Evolutionary conservation across 2,797 vertebrate genomes (phyloP).

Genomic region (Gobionotothen gibberifrons): DNA sequence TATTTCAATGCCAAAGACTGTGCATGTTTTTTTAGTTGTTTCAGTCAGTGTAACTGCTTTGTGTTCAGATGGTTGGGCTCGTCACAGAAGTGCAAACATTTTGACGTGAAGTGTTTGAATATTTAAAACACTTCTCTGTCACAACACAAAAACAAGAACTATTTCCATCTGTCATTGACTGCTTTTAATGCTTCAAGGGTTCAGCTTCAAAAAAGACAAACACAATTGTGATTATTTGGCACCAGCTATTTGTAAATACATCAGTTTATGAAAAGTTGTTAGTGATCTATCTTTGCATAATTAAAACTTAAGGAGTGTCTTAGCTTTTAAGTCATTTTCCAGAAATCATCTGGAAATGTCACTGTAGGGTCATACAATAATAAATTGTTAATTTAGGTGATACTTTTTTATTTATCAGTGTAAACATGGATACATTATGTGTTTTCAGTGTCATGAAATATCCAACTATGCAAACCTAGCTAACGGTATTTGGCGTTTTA

Average conservation of each 20-base stretch:
- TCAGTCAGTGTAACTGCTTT: not conserved
- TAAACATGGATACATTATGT: not conserved
- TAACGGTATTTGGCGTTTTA: not conserved
- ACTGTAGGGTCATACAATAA: not conserved
- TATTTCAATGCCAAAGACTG: not conserved
- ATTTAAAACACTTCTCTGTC: slow-evolving; percentile 5
- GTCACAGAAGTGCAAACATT: not conserved
- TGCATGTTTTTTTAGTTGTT: slow-evolving; percentile 6
- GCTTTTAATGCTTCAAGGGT: not conserved
- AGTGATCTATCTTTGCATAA: not conserved
- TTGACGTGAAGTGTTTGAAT: not conserved
- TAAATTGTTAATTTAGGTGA: not conserved
- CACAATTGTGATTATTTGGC: slow-evolving; percentile 1
- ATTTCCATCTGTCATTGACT: slow-evolving; percentile 4
- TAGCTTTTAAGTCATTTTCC: not conserved
- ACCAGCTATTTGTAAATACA: slow-evolving; percentile 29
- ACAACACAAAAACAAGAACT: slow-evolving; percentile 11
- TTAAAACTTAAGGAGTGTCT: not conserved
- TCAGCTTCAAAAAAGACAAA: not conserved
- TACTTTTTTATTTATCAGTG: not conserved
- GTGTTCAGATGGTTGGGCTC: not conserved
- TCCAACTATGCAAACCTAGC: not conserved
- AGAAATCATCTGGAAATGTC: not conserved
- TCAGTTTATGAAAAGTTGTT: not conserved
- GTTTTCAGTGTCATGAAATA: not conserved